Conservation (phyloP, 2,888 invertebrate genomes). For the Hirudinaria manillensis region DNA sequence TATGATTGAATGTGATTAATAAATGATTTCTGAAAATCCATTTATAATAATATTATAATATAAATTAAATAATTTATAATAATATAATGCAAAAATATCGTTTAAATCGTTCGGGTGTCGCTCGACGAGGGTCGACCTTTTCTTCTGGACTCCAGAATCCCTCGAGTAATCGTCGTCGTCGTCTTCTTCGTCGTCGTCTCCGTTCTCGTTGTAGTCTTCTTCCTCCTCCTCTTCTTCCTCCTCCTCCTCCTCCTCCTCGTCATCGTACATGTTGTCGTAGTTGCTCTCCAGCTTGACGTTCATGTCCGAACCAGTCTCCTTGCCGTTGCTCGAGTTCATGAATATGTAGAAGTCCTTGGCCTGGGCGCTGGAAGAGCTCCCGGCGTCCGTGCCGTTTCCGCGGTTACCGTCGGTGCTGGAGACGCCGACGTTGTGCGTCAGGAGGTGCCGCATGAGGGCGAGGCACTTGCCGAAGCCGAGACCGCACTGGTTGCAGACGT, state of each 20-base stretch:
- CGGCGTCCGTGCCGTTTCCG: not conserved
- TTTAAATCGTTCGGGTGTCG: not conserved
- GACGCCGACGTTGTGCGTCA: not conserved
- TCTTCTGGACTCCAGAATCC: not conserved
- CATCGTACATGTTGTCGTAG: not conserved
- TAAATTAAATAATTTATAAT: no score
- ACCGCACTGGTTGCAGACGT: not conserved
- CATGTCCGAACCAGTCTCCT: no score
- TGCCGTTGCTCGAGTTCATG: no score
- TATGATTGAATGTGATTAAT: no score
- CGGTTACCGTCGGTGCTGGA: not conserved
- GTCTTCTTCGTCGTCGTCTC: conserved; percentile 1
- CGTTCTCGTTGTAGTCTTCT: not conserved
- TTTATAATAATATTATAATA: no score
- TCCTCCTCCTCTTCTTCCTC: not conserved
- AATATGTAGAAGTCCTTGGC: no score
- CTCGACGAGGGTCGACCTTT: not conserved
- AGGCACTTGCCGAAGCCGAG: not conserved
- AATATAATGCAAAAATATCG: no score
- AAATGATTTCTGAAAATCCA: no score
- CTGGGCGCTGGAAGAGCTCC: no score
- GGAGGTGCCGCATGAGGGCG: not conserved
- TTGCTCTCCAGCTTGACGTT: not conserved
- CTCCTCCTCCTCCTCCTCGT: not conserved
- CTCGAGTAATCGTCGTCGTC: not conserved